Conservation (phyloP, 2,113 vertebrate species). For the Neotoma lepida region DNA sequence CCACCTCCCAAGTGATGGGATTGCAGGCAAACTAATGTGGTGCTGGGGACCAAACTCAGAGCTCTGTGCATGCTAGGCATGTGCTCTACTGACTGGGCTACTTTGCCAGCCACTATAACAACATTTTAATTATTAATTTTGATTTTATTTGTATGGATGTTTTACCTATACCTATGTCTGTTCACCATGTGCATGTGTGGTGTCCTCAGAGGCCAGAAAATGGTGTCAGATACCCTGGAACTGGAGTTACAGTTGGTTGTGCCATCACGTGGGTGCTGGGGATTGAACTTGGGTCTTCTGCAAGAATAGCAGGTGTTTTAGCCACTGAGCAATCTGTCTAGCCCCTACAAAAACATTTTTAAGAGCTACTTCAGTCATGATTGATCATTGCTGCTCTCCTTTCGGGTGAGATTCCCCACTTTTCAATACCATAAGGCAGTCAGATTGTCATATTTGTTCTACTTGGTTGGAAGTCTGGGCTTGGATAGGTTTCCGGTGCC, state of each 20-base stretch:
- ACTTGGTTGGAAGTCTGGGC: background rate
- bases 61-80: background rate
- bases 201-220: background rate
- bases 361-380: background rate
- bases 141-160: background rate
- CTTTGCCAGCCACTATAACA: background rate
- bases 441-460: background rate
- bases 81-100: background rate
- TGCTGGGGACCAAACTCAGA: background rate
- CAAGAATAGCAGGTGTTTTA: background rate
- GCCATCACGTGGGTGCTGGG: background rate
- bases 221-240: background rate
- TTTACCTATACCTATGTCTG: background rate
- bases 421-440: background rate
- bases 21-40: too few species aligned
- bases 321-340: background rate
- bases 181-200: background rate
- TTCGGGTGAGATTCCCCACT: background rate
- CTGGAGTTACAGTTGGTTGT: background rate
- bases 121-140: background rate
- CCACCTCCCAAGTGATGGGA: background rate
- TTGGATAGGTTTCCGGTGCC: background rate
- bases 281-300: background rate
- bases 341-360: background rate
- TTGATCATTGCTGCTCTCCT: constrained; percentile 3